A percentile compares a stretch with the other conserved stretches of the same genome.
Conservation (phyloP, 2,113 vertebrate species). For the Hypomesus transpacificus region DNA sequence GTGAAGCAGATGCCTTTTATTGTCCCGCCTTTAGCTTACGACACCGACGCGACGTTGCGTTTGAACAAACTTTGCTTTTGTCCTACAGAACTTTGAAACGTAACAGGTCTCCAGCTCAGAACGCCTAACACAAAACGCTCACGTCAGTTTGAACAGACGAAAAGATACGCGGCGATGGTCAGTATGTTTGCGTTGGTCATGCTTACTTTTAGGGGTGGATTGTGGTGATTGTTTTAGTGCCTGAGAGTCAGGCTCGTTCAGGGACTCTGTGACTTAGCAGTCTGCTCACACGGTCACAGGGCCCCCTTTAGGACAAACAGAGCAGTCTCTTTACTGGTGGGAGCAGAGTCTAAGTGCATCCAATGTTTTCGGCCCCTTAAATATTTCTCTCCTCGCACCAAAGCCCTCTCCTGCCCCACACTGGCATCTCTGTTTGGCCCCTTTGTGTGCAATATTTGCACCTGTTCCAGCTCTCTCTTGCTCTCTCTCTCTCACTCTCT, state of each 20-base stretch:
- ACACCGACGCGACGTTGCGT: too few species aligned
- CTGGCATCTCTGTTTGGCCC: constrained; percentile 69
- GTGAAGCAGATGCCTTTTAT: too few species aligned
- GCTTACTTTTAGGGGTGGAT: background rate
- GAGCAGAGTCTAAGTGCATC: constrained; percentile 64
- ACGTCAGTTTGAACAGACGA: too few species aligned
- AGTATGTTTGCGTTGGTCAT: background rate
- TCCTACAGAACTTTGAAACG: too few species aligned
- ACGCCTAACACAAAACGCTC: too few species aligned
- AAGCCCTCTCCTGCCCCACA: constrained; percentile 57
- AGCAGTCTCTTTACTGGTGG: constrained; percentile 71
- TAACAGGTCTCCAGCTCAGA: too few species aligned
- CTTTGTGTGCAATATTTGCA: constrained; percentile 69
- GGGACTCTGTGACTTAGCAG: constrained; percentile 54
- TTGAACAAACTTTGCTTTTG: too few species aligned
- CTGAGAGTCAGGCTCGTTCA: background rate
- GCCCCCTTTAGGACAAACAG: constrained; percentile 63
- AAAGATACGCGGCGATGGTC: too few species aligned
- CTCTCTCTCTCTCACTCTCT: constrained; percentile 7
- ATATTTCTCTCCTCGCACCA: constrained; percentile 68
- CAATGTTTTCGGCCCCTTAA: constrained; percentile 71
- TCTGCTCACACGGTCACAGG: constrained; percentile 57
- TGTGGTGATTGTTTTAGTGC: background rate
- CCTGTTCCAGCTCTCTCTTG: constrained; percentile 64
- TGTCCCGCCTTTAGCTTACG: too few species aligned